phyloP scores from a whole-genome alignment of 1,140 invertebrate species.

The Vanessa tameamea region DNA sequence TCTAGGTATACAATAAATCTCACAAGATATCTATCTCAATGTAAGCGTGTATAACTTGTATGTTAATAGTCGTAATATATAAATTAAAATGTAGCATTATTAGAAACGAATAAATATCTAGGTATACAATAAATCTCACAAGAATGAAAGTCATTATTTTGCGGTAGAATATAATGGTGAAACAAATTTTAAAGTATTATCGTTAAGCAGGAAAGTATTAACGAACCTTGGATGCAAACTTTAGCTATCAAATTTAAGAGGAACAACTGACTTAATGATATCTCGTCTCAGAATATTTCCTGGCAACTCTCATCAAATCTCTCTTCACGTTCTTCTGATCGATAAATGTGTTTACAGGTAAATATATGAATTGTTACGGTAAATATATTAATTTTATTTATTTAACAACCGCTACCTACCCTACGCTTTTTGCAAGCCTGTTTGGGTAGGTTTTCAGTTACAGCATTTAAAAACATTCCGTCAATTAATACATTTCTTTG shows the following conservation, averaged over 20 bases:
- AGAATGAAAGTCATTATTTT: background rate
- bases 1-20: background rate
- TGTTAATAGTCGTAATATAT: no score
- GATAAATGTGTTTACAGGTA: background rate
- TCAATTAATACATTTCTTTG: no score
- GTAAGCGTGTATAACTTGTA: no score
- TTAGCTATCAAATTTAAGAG: conserved; percentile 28
- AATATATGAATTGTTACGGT: no score
- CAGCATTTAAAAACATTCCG: no score
- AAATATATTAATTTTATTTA: no score
- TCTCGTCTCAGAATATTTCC: conserved; percentile 17
- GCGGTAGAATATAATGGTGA: conserved; percentile 8
- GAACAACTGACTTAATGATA: conserved; percentile 29
- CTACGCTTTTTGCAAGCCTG: no score
- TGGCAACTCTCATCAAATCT: background rate
- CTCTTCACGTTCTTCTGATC: background rate
- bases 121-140: background rate
- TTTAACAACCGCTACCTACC: no score
- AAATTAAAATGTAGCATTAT: no score
- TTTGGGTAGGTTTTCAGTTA: no score
- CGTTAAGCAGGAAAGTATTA: conserved; percentile 33
- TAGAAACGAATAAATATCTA: no score
- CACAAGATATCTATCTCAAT: background rate
- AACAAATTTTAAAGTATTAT: conserved; percentile 28
- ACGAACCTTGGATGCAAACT: conserved; percentile 22